These are phyloP conservation scores for Sarcophaga carnaria DNA, from an alignment of 2,888 invertebrate genomes.

Conservation along the genomic window DNA sequence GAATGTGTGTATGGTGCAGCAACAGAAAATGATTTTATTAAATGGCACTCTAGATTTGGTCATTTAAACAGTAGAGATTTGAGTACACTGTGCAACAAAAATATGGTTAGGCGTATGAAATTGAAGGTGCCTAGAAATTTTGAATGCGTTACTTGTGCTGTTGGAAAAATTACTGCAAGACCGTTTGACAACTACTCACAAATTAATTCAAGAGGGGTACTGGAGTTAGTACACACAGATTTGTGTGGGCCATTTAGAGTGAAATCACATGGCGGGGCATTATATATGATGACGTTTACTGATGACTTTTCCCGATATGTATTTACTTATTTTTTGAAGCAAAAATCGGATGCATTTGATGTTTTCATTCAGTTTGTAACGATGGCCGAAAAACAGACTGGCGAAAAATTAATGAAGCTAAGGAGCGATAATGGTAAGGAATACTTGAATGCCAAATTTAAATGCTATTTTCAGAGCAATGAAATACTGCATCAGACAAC, in stretches of 20 bases:
- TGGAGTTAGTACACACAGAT: constrained; percentile 52
- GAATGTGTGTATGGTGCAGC: too few species aligned
- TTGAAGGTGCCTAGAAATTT: constrained; percentile 33
- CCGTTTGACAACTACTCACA: constrained; percentile 42
- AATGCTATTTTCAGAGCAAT: constrained; percentile 41
- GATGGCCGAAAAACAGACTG: constrained; percentile 63
- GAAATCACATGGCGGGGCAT: constrained; percentile 57
- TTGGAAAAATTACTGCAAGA: neutral
- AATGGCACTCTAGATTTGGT: too few species aligned
- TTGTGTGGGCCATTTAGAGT: constrained; percentile 52
- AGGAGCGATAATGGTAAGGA: constrained; percentile 9
- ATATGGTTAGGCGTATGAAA: constrained; percentile 31
- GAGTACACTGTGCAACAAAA: constrained; percentile 28
- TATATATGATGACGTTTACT: constrained; percentile 61
- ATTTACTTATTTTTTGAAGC: constrained; percentile 64
- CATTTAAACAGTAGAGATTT: constrained; percentile 27
- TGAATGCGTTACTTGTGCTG: constrained; percentile 48
- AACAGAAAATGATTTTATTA: too few species aligned
- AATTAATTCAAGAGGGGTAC: constrained; percentile 37
- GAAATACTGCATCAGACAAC: constrained; percentile 50
- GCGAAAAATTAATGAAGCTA: constrained; percentile 39
- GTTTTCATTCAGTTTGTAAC: constrained; percentile 58
- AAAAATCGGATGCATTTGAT: constrained; percentile 55
- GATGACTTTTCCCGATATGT: constrained; percentile 59
- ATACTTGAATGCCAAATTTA: constrained; percentile 58